These are phyloP conservation scores for Bradypus variegatus DNA, from an alignment of 2,797 vertebrate genomes.

Conservation along the genomic window DNA sequence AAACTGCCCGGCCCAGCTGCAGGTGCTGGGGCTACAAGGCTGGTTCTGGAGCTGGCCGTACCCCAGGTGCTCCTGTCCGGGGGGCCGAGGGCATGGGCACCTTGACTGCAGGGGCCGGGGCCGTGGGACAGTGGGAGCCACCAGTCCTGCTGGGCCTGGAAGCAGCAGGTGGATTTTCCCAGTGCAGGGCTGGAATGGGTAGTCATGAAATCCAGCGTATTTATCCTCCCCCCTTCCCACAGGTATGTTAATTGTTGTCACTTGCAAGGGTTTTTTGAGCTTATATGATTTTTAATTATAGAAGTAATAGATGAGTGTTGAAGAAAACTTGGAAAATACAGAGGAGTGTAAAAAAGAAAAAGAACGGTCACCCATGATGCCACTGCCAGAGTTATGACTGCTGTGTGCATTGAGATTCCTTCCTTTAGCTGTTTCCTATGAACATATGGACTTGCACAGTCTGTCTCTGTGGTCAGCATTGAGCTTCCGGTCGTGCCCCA, in stretches of 20 bases:
- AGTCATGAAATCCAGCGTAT: background rate
- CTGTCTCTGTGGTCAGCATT: background rate
- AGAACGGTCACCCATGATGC: background rate
- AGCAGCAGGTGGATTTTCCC: background rate
- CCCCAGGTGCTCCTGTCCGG: too few relatives aligned
- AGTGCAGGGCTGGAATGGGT: background rate
- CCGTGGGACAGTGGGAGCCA: background rate
- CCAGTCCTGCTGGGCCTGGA: background rate
- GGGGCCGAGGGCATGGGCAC: background rate
- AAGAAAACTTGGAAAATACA: background rate
- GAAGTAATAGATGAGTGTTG: background rate
- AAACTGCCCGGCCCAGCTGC: background rate
- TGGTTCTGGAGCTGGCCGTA: background rate
- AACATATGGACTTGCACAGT: background rate
- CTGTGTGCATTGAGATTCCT: background rate
- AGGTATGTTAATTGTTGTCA: background rate
- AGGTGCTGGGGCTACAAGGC: background rate
- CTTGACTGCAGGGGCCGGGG: background rate
- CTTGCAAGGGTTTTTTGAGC: background rate
- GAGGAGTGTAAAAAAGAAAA: background rate
- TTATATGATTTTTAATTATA: background rate
- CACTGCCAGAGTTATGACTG: slow-evolving; percentile 3
- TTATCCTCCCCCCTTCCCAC: background rate
- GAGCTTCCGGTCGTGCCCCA: background rate
- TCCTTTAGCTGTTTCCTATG: slow-evolving; percentile 13